Base-by-base conservation (phyloP, 2,113 vertebrate species). In the Colossoma macropomum region DNA sequence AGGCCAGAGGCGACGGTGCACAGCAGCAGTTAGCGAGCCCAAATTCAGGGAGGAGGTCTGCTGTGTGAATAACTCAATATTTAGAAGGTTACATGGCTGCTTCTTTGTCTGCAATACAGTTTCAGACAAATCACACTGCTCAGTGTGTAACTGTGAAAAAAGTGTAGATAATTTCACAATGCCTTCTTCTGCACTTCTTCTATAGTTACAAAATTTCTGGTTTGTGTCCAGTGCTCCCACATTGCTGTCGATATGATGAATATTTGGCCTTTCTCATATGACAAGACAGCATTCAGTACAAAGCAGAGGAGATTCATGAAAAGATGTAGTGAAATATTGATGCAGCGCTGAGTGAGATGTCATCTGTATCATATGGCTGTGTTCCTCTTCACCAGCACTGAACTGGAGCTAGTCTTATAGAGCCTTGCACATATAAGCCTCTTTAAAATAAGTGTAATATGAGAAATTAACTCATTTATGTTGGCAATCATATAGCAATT, bases 291-390 rank as follows among this genome's bases (percentile, higher is more conserved):
- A 65, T 23, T 77, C 28, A 66, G 41, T 27, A 82, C 54, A 66
- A 82, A 81, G 60, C 86, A 62, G 7, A 54, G 3, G 80, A 75
- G 84, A 54, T 27, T 71, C 87, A 69, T 13, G 50, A 85, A 87
- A 83, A 90, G 86, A 85, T 89, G 87, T 50, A 52, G 87, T 93
- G 85, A 90, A 93, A 90, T 91, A 93, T 90, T 92, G 45, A 92
- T 93, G 89, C 79, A 80, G 74, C 50, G 77, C 66, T 83, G 90
- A 91, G 89, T 90, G 82, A 90, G 62, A 85, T 91, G 88, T 92
- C 90, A 91, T 80, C 56, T 84, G 89, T 92, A 88, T 94, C 93
- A 89, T 85, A 89, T 92, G 87, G 75, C 92, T 74, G 60, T 82
- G 82, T 88, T 87, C 88, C 69, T 60, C 78, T 87, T 90, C 83